Evolutionary conservation across 2,113 vertebrate genomes (phyloP).

Genomic region (Lichenostomus cassidix): DNA sequence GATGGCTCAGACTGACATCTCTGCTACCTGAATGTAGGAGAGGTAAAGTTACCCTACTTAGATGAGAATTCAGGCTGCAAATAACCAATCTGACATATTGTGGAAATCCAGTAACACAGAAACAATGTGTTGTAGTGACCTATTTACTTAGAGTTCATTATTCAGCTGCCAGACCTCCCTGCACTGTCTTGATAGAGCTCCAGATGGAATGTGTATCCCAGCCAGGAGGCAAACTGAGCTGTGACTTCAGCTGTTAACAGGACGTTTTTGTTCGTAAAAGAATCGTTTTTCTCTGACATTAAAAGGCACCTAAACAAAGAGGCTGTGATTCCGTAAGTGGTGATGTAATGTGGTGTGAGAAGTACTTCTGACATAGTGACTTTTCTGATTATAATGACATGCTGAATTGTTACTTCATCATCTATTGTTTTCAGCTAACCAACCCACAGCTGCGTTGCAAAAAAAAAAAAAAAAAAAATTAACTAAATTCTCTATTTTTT

Average conservation of each 20-base stretch:
- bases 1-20: neutral
- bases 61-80: conserved; percentile 22
- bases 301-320: conserved; percentile 19
- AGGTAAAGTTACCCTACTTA: neutral
- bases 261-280: neutral
- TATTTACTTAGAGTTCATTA: conserved; percentile 56
- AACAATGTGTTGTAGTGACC: conserved; percentile 45
- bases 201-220: conserved; percentile 40
- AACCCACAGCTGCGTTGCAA: neutral
- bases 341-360: neutral
- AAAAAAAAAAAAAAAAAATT: neutral
- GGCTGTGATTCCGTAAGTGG: neutral
- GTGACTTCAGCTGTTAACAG: conserved; percentile 56
- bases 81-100: neutral
- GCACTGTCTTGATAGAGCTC: conserved; percentile 48
- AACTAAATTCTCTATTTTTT: too few species aligned
- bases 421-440: neutral
- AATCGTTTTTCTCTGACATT: conserved; percentile 34
- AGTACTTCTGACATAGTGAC: neutral
- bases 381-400: neutral
- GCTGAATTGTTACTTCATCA: neutral
- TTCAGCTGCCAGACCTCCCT: conserved; percentile 66
- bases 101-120: conserved; percentile 34
- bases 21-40: neutral
- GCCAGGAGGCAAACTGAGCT: conserved; percentile 33